Evolutionary conservation across 2,113 vertebrate species (phyloP), one percentile per base, ranked within the genome.

Genomic region (Anthoscopus minutus): DNA sequence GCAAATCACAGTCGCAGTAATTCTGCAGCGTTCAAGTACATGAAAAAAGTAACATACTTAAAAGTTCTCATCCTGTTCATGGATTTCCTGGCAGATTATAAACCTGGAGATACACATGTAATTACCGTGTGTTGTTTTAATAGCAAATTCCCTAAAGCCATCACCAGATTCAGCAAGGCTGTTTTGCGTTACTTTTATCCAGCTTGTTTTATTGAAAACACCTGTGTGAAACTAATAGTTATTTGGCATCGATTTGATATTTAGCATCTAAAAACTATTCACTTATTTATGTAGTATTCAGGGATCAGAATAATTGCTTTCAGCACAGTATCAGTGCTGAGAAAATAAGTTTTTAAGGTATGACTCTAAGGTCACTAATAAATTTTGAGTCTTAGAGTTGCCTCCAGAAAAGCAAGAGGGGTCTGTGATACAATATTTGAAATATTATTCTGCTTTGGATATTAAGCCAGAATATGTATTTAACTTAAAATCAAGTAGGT

Each of bases 181-280:
- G 82, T 77, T n/a, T 81, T 81, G 48, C 53, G 45, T 96, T 96
- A 84, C 64, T 88, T 79, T 83, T 89, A 86, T 53, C 47, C 56
- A 72, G 25, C 77, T 67, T 81, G 6, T 57, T 94, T 90, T 86
- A 96, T 92, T 88, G 76, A 67, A 90, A 94, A 90, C 92, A 94
- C 48, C 66, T 97, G 94, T 53, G 31, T 38, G 38, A 92, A 85
- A 61, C 57, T 78, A 67, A n/a, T 7, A 48, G n/a, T 61, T 96
- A 61, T 56, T 83, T 91, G 89, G 77, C 73, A 89, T 65, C 0
- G 0, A 47, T 85, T 78, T 9, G 16, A 45, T 87, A 72, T 61
- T 81, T 73, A 38, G 37, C 86, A 72, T 91, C 81, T 93, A 45
- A 89, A 89, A 95, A 57, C 44, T 78, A 67, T 6, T 88, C 51